These are phyloP conservation scores for Pedetes capensis DNA, from an alignment of 2,113 vertebrate genomes.

Conservation along the genomic window DNA sequence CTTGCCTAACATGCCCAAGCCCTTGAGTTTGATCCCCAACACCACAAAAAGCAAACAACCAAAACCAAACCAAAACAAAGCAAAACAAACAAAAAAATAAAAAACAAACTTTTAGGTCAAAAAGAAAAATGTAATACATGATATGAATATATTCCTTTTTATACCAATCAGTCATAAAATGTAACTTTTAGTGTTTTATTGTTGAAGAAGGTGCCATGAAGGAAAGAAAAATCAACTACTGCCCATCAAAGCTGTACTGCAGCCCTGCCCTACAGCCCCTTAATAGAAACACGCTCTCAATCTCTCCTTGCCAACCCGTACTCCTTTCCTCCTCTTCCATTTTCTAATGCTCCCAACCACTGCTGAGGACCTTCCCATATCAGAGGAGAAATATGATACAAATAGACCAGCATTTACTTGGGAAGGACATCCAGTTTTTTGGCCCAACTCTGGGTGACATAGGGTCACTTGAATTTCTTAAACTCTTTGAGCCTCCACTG, in stretches of 20 bases:
- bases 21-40: too few relatives aligned
- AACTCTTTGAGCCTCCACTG: background rate
- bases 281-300: background rate
- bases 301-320: background rate
- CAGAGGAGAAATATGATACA: background rate
- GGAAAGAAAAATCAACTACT: background rate
- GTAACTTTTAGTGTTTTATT: background rate
- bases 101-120: background rate
- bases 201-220: background rate
- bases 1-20: too few relatives aligned
- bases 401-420: background rate
- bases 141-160: background rate
- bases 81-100: too few relatives aligned
- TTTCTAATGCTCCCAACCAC: background rate
- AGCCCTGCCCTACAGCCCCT: background rate
- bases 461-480: background rate
- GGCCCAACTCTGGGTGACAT: background rate
- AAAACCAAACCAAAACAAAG: too few relatives aligned
- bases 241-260: background rate
- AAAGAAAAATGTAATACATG: background rate
- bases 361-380: background rate
- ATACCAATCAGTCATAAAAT: background rate
- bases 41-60: too few relatives aligned
- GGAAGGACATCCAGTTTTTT: background rate
- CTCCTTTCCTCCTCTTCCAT: background rate